Evolutionary conservation across 1,140 invertebrate species (phyloP).

Genomic region (Drosophila nigromelanica): DNA sequence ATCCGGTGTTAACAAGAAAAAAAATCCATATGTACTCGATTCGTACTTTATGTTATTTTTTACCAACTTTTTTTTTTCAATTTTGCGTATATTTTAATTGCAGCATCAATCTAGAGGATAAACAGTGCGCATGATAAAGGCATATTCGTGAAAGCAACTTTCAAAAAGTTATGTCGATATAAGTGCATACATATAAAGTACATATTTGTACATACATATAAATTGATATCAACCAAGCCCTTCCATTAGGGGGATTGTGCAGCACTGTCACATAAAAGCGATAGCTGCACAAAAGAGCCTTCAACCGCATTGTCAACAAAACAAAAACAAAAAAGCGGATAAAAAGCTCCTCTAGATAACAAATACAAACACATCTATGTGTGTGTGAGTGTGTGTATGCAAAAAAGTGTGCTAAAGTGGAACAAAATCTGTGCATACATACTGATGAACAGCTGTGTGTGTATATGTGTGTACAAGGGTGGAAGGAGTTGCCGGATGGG

Average conservation of each 20-base stretch:
- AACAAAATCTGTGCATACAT: constrained; percentile 38
- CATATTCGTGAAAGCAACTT: not conserved
- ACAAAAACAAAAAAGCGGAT: not conserved
- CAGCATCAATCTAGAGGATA: no score
- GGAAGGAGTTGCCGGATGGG: constrained; percentile 51
- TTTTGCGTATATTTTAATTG: no score
- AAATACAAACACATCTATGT: no score
- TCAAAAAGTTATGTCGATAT: constrained; percentile 16
- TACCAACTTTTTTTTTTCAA: no score
- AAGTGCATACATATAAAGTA: not conserved
- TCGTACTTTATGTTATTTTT: no score
- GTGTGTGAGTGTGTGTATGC: not conserved
- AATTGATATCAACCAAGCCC: constrained; percentile 1
- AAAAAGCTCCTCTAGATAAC: constrained; percentile 1
- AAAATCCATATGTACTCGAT: no score
- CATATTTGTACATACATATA: not conserved
- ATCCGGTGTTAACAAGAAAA: no score
- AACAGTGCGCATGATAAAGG: no score
- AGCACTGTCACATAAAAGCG: not conserved
- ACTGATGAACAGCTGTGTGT: constrained; percentile 14
- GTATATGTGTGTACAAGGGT: constrained; percentile 19
- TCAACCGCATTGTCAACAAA: constrained; percentile 3
- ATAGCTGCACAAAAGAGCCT: not conserved
- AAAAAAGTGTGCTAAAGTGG: constrained; percentile 30
- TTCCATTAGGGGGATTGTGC: not conserved